Percentiles rank a stretch among this genome's conserved stretches.
phyloP scores from a whole-genome alignment of 30 jellyfish, hydroid and myxozoan species.

The Turritopsis rubra region DNA sequence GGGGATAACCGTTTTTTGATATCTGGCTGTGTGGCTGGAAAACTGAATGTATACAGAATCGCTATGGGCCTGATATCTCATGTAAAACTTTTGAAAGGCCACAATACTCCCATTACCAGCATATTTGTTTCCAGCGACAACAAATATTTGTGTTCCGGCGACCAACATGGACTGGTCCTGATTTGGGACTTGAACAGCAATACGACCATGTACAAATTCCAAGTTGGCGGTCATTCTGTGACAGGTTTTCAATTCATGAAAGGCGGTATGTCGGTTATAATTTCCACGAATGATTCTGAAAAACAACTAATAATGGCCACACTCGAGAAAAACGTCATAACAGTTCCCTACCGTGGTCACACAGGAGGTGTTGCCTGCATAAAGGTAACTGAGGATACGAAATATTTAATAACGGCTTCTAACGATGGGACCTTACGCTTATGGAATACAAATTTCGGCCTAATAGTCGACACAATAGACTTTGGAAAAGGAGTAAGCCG shows the following conservation, averaged over 20 bases:
- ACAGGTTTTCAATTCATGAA: not conserved
- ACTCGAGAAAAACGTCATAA: not conserved
- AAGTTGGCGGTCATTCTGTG: not conserved
- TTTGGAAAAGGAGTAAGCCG: not conserved
- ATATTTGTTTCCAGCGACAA: not conserved
- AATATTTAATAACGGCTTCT: not conserved
- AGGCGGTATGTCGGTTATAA: not conserved
- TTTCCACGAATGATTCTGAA: not conserved
- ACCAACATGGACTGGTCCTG: not conserved
- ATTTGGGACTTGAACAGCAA: not conserved
- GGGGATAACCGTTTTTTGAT: not conserved
- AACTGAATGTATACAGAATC: not conserved
- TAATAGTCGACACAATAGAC: not conserved
- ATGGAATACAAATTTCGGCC: not conserved
- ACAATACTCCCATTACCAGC: not conserved
- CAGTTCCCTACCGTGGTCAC: not conserved
- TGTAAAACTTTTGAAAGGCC: not conserved
- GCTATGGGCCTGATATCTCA: not conserved
- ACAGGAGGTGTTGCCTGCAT: not conserved
- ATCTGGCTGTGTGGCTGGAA: slow-evolving; percentile 1
- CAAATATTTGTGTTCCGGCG: slow-evolving; percentile 7
- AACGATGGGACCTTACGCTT: not conserved
- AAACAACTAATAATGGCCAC: not conserved
- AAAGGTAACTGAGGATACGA: not conserved
- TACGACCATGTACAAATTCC: not conserved